Percentiles rank a stretch among this genome's conserved stretches.
phyloP scores from a whole-genome alignment of 1,140 invertebrate genomes.

The Drosophila asahinai region DNA sequence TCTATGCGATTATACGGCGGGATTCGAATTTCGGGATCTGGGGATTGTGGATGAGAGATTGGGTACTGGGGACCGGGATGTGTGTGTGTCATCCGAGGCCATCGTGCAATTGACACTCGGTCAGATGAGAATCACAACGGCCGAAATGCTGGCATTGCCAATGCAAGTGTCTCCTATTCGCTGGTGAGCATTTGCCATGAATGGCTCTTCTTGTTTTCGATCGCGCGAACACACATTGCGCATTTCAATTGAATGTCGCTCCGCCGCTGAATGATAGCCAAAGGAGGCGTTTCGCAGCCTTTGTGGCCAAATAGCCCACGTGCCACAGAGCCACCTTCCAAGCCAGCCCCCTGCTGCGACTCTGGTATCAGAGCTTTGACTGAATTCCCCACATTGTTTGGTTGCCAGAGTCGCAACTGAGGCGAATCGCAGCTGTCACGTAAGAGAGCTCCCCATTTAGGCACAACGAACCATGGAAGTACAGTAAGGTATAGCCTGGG shows the following conservation, averaged over 20 bases:
- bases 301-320: constrained; percentile 46
- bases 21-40: constrained; percentile 13
- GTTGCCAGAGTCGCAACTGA: constrained; percentile 28
- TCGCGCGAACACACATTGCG: constrained; percentile 46
- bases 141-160: constrained; percentile 14
- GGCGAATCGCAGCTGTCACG: constrained; percentile 32
- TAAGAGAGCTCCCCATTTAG: constrained; percentile 12
- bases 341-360: not conserved
- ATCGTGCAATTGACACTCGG: constrained; percentile 74
- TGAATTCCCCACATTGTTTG: constrained; percentile 41
- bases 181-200: constrained; percentile 52
- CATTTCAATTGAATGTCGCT: constrained; percentile 65
- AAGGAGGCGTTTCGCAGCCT: constrained; percentile 34
- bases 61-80: not conserved
- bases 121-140: constrained; percentile 55
- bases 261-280: constrained; percentile 49
- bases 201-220: constrained; percentile 66
- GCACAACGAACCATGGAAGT: not conserved
- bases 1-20: constrained; percentile 44
- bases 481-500: not conserved
- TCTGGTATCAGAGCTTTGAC: constrained; percentile 20
- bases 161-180: constrained; percentile 34
- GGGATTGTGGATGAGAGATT: constrained; percentile 1
- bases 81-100: constrained; percentile 62
- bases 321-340: constrained; percentile 17